phyloP scores from a whole-genome alignment of 2,888 invertebrate species.

The Teleogryllus oceanicus region DNA sequence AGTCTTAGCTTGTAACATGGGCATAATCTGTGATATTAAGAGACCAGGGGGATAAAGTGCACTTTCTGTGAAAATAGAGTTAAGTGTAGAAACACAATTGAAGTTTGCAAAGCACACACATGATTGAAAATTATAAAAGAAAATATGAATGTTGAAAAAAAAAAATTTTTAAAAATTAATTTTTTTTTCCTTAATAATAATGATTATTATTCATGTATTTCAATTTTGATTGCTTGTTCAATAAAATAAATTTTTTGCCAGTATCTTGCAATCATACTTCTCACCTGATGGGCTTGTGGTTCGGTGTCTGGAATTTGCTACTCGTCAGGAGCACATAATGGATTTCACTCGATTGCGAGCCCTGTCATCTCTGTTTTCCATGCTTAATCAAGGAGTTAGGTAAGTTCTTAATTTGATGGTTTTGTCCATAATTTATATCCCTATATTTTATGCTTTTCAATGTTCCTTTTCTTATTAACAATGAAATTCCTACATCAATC shows the following conservation, averaged over 20 bases:
- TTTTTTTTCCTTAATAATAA: too few species aligned
- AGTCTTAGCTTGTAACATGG: too few species aligned
- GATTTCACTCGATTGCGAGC: conserved; percentile 97
- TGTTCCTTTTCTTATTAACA: conserved; percentile 18
- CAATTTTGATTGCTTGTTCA: background rate
- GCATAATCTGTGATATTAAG: too few species aligned
- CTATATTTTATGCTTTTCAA: background rate
- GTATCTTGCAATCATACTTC: conserved; percentile 80
- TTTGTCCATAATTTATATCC: conserved; percentile 22
- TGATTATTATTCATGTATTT: too few species aligned
- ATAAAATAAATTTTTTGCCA: conserved; percentile 56
- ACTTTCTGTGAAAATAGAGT: too few species aligned
- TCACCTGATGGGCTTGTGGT: conserved; percentile 91
- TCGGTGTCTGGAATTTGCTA: conserved; percentile 86
- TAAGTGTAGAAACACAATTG: too few species aligned
- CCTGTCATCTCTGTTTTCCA: conserved; percentile 92
- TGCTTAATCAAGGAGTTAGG: conserved; percentile 91
- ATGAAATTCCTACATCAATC: background rate
- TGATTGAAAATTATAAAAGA: too few species aligned
- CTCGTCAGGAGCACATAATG: conserved; percentile 95
- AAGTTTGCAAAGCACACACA: too few species aligned
- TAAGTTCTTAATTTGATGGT: conserved; percentile 44
- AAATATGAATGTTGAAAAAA: too few species aligned
- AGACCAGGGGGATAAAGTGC: too few species aligned
- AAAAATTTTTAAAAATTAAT: too few species aligned